A percentile compares a stretch with the other conserved stretches of the same genome.
These are phyloP conservation scores for Pygmarrhopalites habei DNA, from an alignment of 1,140 invertebrate species.

Conservation along the genomic window DNA sequence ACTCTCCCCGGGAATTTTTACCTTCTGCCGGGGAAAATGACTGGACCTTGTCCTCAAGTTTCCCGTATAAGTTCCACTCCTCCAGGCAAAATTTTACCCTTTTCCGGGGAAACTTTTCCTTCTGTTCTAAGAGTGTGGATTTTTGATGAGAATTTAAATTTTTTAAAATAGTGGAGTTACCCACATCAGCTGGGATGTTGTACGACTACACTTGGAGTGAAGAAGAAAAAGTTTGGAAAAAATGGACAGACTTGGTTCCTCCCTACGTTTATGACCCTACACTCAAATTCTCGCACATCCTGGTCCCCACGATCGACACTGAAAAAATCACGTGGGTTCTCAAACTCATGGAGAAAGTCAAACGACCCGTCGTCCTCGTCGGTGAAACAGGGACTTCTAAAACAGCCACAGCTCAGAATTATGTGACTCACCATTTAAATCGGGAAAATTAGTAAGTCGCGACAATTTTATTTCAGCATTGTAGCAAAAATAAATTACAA, in stretches of 20 bases:
- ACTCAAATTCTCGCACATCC: conserved; percentile 68
- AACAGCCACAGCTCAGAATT: conserved; percentile 68
- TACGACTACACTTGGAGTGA: conserved; percentile 76
- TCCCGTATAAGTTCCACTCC: too few species aligned
- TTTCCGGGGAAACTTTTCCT: too few species aligned
- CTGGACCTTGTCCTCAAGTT: too few species aligned
- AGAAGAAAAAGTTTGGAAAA: conserved; percentile 65
- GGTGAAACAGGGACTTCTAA: conserved; percentile 87
- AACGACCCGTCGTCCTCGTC: conserved; percentile 69
- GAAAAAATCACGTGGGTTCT: conserved; percentile 69
- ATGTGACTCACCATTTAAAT: conserved; percentile 18
- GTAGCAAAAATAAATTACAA: too few species aligned
- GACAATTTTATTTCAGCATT: too few species aligned
- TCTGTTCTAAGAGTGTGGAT: too few species aligned
- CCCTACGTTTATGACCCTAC: conserved; percentile 63
- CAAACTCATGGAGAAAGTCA: conserved; percentile 65
- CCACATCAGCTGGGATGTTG: conserved; percentile 56
- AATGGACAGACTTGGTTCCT: conserved; percentile 71
- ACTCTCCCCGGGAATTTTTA: too few species aligned
- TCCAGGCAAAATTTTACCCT: too few species aligned
- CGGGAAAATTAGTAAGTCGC: conserved; percentile 24
- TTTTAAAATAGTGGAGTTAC: conserved; percentile 64
- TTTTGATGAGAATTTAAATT: too few species aligned
- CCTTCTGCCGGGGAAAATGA: too few species aligned
- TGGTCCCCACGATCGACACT: conserved; percentile 83